A percentile compares a stretch with the other conserved stretches of the same genome.
These are phyloP conservation scores for Callimorpha dominula DNA, from an alignment of 2,888 invertebrate genomes.

Conservation along the genomic window DNA sequence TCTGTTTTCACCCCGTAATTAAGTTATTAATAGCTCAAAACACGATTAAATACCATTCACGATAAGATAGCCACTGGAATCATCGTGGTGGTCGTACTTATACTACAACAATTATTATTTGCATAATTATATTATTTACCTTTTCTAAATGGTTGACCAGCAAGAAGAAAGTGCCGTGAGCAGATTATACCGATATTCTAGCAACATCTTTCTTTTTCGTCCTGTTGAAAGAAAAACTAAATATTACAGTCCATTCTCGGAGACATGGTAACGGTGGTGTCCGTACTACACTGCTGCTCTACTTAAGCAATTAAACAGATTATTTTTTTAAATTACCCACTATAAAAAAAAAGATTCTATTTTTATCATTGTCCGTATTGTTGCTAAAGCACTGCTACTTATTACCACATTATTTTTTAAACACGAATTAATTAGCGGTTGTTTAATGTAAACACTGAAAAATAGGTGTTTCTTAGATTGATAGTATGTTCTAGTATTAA, in stretches of 20 bases:
- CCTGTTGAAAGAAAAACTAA: too few relatives aligned
- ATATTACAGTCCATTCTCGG: too few relatives aligned
- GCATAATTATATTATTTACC: background rate
- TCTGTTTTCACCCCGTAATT: too few relatives aligned
- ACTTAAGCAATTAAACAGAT: background rate
- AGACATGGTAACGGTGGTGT: background rate
- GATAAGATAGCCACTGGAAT: background rate
- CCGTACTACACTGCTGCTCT: too few relatives aligned
- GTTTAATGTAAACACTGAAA: background rate
- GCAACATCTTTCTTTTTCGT: too few relatives aligned
- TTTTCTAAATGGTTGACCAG: background rate
- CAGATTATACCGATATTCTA: too few relatives aligned
- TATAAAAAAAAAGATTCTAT: background rate
- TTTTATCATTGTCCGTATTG: slow-evolving; percentile 1
- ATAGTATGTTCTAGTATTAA: too few relatives aligned
- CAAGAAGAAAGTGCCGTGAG: too few relatives aligned
- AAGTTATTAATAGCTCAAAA: background rate
- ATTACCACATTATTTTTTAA: background rate
- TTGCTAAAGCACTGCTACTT: background rate
- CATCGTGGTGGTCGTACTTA: background rate
- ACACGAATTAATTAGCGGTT: background rate
- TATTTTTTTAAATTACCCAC: background rate
- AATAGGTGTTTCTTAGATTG: background rate
- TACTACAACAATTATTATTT: background rate
- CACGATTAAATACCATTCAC: background rate